Evolutionary conservation across 2,113 vertebrate genomes (phyloP).

Genomic region (Epinephelus fuscoguttatus): DNA sequence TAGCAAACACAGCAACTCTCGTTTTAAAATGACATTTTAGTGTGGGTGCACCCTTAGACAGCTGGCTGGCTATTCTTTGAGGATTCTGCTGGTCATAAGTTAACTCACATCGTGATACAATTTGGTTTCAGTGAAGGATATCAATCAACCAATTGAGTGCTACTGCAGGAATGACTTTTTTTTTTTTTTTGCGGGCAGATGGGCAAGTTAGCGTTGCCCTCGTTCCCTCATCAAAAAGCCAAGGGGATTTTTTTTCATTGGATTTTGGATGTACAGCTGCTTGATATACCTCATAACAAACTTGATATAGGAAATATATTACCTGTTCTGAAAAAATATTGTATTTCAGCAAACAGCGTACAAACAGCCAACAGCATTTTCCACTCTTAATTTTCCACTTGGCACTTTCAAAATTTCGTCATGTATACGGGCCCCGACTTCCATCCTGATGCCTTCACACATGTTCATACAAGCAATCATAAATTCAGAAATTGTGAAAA

Average conservation of each 20-base stretch:
- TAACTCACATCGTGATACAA: not conserved
- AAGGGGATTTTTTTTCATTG: too few relatives aligned
- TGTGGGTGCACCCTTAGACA: too few relatives aligned
- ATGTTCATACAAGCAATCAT: not conserved
- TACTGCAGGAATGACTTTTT: too few relatives aligned
- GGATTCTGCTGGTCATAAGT: not conserved
- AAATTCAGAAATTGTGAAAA: conserved; percentile 15
- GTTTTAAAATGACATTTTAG: too few relatives aligned
- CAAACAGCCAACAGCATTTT: not conserved
- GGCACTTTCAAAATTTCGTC: not conserved
- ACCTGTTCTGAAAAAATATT: not conserved
- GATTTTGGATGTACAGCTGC: not conserved
- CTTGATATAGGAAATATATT: not conserved
- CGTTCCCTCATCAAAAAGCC: too few relatives aligned
- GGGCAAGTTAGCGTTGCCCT: too few relatives aligned
- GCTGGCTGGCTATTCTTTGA: not conserved
- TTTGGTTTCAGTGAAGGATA: not conserved
- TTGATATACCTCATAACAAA: not conserved
- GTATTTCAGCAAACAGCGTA: not conserved
- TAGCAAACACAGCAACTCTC: too few relatives aligned
- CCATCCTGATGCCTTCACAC: conserved; percentile 29
- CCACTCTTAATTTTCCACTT: not conserved
- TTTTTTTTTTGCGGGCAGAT: too few relatives aligned
- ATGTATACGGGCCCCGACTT: conserved; percentile 5
- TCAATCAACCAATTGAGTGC: not conserved